These are phyloP conservation scores for Crossoptilon crossoptilon DNA, from an alignment of 2,797 vertebrate genomes.

Conservation along the genomic window DNA sequence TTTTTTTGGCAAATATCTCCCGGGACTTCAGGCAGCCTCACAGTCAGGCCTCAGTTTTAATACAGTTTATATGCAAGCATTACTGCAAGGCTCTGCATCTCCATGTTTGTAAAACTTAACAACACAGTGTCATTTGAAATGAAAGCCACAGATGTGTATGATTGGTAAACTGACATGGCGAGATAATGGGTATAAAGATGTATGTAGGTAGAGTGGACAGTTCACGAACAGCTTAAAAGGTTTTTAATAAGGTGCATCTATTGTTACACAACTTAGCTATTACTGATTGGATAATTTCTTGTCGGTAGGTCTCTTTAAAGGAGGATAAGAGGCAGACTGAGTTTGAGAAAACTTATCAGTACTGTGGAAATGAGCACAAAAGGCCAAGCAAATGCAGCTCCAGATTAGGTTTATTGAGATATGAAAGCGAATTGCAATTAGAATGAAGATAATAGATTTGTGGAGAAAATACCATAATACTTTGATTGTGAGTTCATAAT, in stretches of 20 bases:
- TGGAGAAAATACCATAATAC: background rate
- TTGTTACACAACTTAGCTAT: background rate
- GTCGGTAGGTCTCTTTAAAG: background rate
- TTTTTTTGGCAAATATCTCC: background rate
- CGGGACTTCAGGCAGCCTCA: background rate
- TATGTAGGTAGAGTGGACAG: background rate
- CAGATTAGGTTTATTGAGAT: background rate
- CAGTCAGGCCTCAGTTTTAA: background rate
- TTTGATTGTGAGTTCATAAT: background rate
- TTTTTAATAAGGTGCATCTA: background rate
- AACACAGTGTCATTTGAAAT: background rate
- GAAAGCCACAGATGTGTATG: background rate
- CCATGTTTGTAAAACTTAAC: background rate
- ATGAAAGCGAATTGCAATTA: background rate
- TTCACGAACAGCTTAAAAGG: background rate
- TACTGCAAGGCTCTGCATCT: background rate
- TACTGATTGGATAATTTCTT: background rate
- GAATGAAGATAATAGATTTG: background rate
- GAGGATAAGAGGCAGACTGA: background rate
- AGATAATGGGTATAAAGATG: background rate
- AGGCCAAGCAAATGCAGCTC: background rate
- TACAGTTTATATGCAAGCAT: rapidly evolving
- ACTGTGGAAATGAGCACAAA: background rate
- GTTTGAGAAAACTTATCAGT: background rate
- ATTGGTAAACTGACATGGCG: background rate